Evolutionary conservation across 1,140 invertebrate genomes (phyloP).

Genomic region (Nasonia giraulti): DNA sequence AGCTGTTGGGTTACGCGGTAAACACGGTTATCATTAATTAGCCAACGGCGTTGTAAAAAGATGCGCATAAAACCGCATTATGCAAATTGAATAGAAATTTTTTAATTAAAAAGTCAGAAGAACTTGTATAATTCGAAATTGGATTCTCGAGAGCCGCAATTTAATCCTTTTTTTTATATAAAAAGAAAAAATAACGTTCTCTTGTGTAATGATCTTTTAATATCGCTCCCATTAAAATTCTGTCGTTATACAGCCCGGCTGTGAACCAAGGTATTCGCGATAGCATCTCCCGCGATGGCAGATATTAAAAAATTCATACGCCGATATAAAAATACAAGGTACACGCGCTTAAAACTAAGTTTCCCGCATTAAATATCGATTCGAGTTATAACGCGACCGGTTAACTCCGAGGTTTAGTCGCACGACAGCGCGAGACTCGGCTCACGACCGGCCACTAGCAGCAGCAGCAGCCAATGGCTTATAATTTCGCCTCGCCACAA

Average conservation of each 20-base stretch:
- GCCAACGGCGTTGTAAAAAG: too few species aligned
- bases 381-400: constrained; percentile 27
- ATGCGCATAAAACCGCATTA: too few species aligned
- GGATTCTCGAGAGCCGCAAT: neutral
- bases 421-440: constrained; percentile 2
- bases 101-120: too few species aligned
- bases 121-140: neutral
- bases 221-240: constrained; percentile 9
- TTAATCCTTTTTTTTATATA: neutral
- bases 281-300: constrained; percentile 10
- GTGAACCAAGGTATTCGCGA: constrained; percentile 1
- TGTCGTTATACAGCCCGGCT: neutral
- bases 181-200: too few species aligned
- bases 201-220: constrained; percentile 13
- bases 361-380: constrained; percentile 42
- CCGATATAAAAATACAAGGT: constrained; percentile 25
- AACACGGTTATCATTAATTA: too few species aligned
- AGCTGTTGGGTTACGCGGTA: too few species aligned
- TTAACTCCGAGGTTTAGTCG: constrained; percentile 26
- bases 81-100: too few species aligned
- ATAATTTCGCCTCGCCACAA: constrained; percentile 4
- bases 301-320: constrained; percentile 30
- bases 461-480: neutral
- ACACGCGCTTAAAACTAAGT: constrained; percentile 34
- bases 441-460: neutral